Percentiles rank a stretch among this genome's conserved stretches.
Evolutionary conservation across 2,797 vertebrate species (phyloP).

Genomic region (Hylomyscus alleni): DNA sequence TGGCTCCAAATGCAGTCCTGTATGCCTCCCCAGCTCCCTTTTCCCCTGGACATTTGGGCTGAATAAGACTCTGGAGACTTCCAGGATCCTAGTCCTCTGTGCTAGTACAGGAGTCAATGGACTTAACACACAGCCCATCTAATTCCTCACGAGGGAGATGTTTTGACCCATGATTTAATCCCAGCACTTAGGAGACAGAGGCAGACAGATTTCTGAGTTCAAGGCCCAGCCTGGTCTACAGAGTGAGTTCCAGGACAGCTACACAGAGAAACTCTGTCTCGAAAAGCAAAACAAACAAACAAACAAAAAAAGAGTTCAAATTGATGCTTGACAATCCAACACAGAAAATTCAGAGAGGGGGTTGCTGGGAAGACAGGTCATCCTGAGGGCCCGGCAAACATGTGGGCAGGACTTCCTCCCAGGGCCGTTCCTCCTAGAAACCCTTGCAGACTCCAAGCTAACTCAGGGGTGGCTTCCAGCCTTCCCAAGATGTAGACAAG

Average conservation of each 20-base stretch:
- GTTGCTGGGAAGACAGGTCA: fast-evolving
- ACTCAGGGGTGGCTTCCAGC: background rate
- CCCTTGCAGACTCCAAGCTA: fast-evolving
- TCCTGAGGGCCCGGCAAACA: fast-evolving
- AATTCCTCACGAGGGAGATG: slow-evolving; percentile 46
- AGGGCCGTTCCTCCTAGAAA: too few relatives aligned
- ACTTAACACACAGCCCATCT: slow-evolving; percentile 69
- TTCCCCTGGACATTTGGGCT: fast-evolving
- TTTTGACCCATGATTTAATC: background rate
- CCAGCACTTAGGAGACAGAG: too few relatives aligned
- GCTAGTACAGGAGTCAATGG: slow-evolving; percentile 21
- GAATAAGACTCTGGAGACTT: background rate
- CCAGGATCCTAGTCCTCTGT: background rate
- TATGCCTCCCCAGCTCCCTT: fast-evolving
- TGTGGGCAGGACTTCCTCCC: too few relatives aligned
- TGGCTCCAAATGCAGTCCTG: background rate
- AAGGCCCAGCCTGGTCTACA: too few relatives aligned
- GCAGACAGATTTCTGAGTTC: too few relatives aligned
- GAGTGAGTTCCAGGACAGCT: too few relatives aligned
- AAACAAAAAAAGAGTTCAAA: slow-evolving; percentile 1
- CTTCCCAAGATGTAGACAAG: fast-evolving
- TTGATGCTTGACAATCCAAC: slow-evolving; percentile 35
- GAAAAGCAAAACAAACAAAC: too few relatives aligned
- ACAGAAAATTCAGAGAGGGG: background rate
- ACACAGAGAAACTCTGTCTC: too few relatives aligned